phyloP scores from a whole-genome alignment of 2,888 invertebrate genomes.

The Dolomedes plantarius region DNA sequence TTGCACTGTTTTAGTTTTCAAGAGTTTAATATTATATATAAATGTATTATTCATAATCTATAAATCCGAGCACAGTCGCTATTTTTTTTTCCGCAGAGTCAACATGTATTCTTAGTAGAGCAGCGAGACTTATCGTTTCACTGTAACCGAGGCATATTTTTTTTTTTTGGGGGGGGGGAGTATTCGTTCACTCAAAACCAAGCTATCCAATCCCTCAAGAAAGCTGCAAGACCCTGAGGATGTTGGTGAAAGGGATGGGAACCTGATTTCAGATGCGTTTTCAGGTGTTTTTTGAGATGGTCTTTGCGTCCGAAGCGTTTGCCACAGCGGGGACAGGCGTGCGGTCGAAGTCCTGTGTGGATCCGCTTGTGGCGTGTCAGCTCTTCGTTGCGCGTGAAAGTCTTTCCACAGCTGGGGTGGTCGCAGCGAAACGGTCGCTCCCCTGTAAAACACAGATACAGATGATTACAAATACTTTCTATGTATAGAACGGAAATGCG shows the following conservation, averaged over 20 bases:
- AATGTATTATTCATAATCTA: too few species aligned
- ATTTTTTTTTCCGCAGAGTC: too few species aligned
- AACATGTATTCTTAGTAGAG: too few species aligned
- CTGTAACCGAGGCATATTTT: too few species aligned
- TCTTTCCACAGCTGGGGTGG: conserved; percentile 89
- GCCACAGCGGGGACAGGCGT: conserved; percentile 89
- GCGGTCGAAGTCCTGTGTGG: conserved; percentile 90
- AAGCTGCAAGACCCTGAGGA: neutral
- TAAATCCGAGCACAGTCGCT: too few species aligned
- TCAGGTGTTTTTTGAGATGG: conserved; percentile 94
- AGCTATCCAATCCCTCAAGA: neutral
- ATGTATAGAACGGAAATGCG: too few species aligned
- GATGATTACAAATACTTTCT: too few species aligned
- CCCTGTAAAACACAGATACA: conserved; percentile 78
- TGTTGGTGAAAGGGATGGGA: neutral
- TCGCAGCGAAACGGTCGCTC: conserved; percentile 93
- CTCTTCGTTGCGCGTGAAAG: conserved; percentile 94
- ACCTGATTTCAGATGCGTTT: conserved; percentile 82
- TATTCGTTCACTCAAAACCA: neutral
- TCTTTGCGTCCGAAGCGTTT: conserved; percentile 96
- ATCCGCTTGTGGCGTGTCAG: conserved; percentile 93
- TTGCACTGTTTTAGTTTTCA: too few species aligned
- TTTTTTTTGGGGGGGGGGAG: too few species aligned
- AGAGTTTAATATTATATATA: too few species aligned
- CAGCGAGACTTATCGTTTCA: too few species aligned